Evolutionary conservation across 2,113 vertebrate species (phyloP), one percentile per base, ranked within the genome.

Genomic region (Tetrax tetrax): DNA sequence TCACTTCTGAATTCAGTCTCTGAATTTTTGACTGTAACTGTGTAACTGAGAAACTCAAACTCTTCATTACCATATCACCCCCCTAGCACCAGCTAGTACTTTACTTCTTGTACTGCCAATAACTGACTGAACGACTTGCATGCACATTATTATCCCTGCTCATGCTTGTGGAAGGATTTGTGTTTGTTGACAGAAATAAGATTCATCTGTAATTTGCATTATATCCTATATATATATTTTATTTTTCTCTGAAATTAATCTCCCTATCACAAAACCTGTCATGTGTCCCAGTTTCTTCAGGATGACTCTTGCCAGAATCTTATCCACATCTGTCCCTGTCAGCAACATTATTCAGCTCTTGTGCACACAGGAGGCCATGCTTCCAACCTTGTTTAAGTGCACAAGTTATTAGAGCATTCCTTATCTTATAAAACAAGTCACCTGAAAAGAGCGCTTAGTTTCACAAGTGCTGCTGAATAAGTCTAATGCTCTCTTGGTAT

Each of bases 401-500:
- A 27, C 38, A 82, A 79, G 48, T 72, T 95, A 77, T 64, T 77
- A 89, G 38, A 90, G 63, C 71, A 88, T 82, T 94, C 41, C 70
- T 83, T 83, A 92, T 75, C 51, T 23, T 64, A 83, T 61, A 37
- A 74, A 82, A 51, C 16, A 96, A 64, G 15, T 88, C 61, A 93
- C 25, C 83, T 87, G 74, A 96, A 94, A 96, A 65, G 53, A 87
- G 48, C 54, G 14, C 12, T 79, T 93, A 54, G 8, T 63, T 71
- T 93, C 60, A 68, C 18, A 87, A 81, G 29, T 28, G 21, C n/a
- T 94, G 15, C 29, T 90, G 77, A 82, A 93, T 71, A 57, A 75
- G 37, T 57, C 9, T 65, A 93, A 0, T 80, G 17, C 2, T 65
- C 21, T 85, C 28, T 24, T 12, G 31, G 7, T 50, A 18, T 31